phyloP scores from a whole-genome alignment of 2,113 vertebrate genomes.

The human (Homo sapiens) region GRCh38 chrX:35640501-35641000 shows the following conservation, averaged over 20 bases:
- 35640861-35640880: constrained; percentile 5
- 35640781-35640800: not conserved
- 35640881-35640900: not conserved
- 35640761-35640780: not conserved
- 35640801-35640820: not conserved
- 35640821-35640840: not conserved
- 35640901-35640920: not conserved
- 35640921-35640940: not conserved
- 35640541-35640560: not conserved
- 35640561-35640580: not conserved
- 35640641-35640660: not conserved
- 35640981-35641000: not conserved
- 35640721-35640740: not conserved
- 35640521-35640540: not conserved
- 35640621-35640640: not conserved
- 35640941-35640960: not conserved
- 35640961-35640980: not conserved
- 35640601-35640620: not conserved
- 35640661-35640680: not conserved
- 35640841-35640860: constrained; percentile 24
- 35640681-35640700: not conserved
- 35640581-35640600: not conserved
- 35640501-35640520: not conserved
- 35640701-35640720: not conserved
- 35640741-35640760: not conserved